Percentiles rank a stretch among this genome's conserved stretches.
Conservation (phyloP, 2,113 vertebrate genomes). For the Macroglossus sobrinus region DNA sequence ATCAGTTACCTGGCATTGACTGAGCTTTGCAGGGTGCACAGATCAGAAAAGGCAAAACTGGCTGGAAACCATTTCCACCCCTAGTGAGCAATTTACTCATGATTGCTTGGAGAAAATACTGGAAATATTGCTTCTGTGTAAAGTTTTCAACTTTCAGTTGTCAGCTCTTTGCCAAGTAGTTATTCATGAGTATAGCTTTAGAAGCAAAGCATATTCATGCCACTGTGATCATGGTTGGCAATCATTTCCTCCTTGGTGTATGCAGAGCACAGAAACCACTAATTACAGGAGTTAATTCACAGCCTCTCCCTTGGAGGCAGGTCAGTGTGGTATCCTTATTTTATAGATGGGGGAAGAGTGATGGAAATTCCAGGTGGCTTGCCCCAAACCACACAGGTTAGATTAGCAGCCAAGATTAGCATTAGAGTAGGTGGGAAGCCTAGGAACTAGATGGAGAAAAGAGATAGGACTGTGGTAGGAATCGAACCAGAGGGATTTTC, state of each 20-base stretch:
- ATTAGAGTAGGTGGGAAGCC: background rate
- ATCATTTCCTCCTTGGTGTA: background rate
- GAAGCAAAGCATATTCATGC: background rate
- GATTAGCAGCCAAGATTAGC: conserved; percentile 33
- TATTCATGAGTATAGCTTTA: conserved; percentile 46
- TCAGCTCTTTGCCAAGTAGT: conserved; percentile 60
- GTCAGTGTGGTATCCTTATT: conserved; percentile 42
- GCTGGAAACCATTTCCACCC: conserved; percentile 81
- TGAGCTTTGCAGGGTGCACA: conserved; percentile 78
- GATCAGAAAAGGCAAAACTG: conserved; percentile 80
- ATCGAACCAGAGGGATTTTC: background rate
- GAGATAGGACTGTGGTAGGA: background rate
- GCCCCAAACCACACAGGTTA: conserved; percentile 22
- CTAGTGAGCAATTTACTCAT: conserved; percentile 80
- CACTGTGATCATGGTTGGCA: background rate
- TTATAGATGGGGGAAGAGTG: background rate
- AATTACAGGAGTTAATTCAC: conserved; percentile 58
- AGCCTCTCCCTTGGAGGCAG: conserved; percentile 1
- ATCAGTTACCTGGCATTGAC: conserved; percentile 81
- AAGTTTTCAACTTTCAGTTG: conserved; percentile 74
- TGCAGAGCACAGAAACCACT: conserved; percentile 12
- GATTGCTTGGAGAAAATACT: conserved; percentile 81
- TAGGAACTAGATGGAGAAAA: background rate
- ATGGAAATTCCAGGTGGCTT: conserved; percentile 21
- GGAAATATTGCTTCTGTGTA: conserved; percentile 78